Base-by-base conservation (phyloP, 2,797 vertebrate species). In the Muraenolepis orangiensis region DNA sequence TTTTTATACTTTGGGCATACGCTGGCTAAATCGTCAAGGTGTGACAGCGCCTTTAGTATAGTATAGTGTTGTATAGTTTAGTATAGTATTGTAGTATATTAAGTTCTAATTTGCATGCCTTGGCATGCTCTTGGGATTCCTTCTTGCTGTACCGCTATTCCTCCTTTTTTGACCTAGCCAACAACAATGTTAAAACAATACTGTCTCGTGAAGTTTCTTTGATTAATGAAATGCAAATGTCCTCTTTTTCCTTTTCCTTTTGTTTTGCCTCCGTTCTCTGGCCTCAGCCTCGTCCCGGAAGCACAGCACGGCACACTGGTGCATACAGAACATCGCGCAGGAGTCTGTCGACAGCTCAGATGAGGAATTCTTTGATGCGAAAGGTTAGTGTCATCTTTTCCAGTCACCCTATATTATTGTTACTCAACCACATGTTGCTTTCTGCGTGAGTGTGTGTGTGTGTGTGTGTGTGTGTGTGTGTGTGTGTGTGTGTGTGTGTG, bases 321-420 rank as follows among this genome's bases (percentile, higher is more conserved):
- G 94, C 83, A 88, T 96, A 92, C 96, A 94, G 90, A 94, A 94
- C 29, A 93, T 96, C 75, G 94, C 95, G 32, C 94, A 95, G 6
- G 96, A 99, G 84, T 97, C 97, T 0, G 95, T 97, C 14, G 98
- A 98, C 87, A 99, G 97, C 91, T 99, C 97, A 0, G 98, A 99
- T 76, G 98, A 99, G 80, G 98, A 99, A 91, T 99, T 98, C 93
- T 99, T 99, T 20, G 97, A 99, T 78, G 98, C 98, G 0, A 93
- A 96, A 96, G 98, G 98, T 98, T 87, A 91, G 96, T 93, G 72
- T 74, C 32, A 67, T 30, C 72, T 74, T 77, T 76, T 46, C 61
- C 26, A 76, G 77, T 81, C 78, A 5, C 38, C 11, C 57, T 34
- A 74, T 7, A 26, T 32, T 40, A 34, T 3, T 34, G 3, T 34